Evolutionary conservation across 2,797 vertebrate genomes (phyloP).

Genomic region (Poeciliopsis paucimaculata): DNA sequence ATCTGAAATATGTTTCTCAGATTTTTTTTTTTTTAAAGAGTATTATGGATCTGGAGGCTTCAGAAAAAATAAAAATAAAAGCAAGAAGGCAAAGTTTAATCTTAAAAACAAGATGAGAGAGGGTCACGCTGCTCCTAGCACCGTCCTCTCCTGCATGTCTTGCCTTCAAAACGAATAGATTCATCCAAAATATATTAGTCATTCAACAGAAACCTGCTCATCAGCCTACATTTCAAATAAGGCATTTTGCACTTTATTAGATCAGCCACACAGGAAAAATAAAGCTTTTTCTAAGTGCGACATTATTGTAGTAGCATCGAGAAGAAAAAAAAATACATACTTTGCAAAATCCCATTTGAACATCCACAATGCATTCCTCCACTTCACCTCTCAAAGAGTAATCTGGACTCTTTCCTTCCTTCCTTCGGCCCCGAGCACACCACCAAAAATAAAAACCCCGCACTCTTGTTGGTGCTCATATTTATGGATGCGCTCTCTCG

Average conservation of each 20-base stretch:
- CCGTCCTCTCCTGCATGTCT: neutral
- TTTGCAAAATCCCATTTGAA: conserved; percentile 40
- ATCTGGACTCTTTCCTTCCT: conserved; percentile 14
- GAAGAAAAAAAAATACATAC: conserved; percentile 12
- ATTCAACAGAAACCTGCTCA: neutral
- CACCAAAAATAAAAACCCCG: conserved; percentile 47
- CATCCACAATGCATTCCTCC: conserved; percentile 18
- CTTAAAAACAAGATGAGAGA: neutral
- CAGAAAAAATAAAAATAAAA: neutral
- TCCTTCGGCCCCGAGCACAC: conserved; percentile 11
- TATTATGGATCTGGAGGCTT: neutral
- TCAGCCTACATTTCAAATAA: neutral
- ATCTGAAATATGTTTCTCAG: neutral
- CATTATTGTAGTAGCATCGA: conserved; percentile 7
- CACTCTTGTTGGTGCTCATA: conserved; percentile 25
- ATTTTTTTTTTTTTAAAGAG: neutral
- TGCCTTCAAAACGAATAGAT: neutral
- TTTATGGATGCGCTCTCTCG: conserved; percentile 43
- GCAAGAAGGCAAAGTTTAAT: conserved; percentile 3
- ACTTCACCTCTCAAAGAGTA: conserved; percentile 11
- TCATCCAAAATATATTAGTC: neutral
- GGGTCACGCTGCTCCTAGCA: neutral
- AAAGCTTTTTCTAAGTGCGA: neutral
- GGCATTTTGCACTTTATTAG: conserved; percentile 16
- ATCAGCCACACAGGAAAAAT: conserved; percentile 8